Percentiles rank a stretch among this genome's conserved stretches.
Conservation (phyloP, 2,797 vertebrate species). For the Sardinella longiceps region DNA sequence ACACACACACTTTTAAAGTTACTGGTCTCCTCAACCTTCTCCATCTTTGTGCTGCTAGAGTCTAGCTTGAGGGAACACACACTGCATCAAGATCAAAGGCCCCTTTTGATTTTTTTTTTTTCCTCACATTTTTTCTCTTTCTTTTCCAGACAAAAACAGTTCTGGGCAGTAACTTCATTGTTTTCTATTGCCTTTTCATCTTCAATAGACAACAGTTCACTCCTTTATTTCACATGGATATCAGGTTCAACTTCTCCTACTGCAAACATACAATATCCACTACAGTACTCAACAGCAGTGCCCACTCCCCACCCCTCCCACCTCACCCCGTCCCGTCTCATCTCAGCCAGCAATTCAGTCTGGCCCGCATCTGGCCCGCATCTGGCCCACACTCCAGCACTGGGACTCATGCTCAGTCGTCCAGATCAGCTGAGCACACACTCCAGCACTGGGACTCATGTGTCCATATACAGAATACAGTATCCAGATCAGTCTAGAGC, state of each 20-base stretch:
- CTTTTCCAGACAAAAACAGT: slow-evolving; percentile 60
- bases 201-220: slow-evolving; percentile 53
- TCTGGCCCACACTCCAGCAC: too few species aligned
- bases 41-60: slow-evolving; percentile 36
- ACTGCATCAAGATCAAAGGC: slow-evolving; percentile 67
- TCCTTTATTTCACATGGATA: slow-evolving; percentile 1
- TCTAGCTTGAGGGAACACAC: slow-evolving; percentile 59
- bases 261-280: neutral
- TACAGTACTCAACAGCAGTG: neutral
- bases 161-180: slow-evolving; percentile 68
- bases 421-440: too few species aligned
- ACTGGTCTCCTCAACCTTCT: slow-evolving; percentile 32
- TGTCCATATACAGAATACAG: too few species aligned
- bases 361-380: neutral
- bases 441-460: too few species aligned
- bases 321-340: neutral
- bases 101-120: slow-evolving; percentile 65
- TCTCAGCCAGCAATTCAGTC: neutral
- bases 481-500: too few species aligned
- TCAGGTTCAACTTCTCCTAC: neutral
- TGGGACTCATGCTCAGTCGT: too few species aligned
- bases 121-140: slow-evolving; percentile 58
- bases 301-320: neutral
- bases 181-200: slow-evolving; percentile 71
- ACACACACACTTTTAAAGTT: neutral